Evolutionary conservation across 2,888 invertebrate species (phyloP).

Genomic region (Campoplex nolae): DNA sequence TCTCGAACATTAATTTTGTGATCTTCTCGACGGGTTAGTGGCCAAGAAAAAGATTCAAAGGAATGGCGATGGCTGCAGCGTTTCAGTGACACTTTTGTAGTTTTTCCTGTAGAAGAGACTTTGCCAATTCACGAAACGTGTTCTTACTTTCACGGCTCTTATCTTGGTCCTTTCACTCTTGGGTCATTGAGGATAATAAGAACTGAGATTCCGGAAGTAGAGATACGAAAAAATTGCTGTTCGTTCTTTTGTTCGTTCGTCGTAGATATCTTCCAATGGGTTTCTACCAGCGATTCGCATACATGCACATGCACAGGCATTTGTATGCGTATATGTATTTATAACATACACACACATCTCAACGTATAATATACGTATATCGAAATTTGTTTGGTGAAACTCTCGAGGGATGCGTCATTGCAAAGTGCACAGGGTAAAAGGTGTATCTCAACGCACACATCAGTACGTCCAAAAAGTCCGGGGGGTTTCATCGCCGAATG

Average conservation of each 20-base stretch:
- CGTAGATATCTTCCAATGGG: conserved; percentile 54
- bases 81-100: conserved; percentile 33
- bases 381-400: conserved; percentile 9
- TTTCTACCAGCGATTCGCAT: conserved; percentile 1
- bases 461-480: conserved; percentile 61
- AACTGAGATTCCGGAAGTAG: conserved; percentile 61
- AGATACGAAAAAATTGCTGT: conserved; percentile 65
- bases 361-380: neutral
- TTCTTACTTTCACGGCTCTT: conserved; percentile 26
- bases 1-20: conserved; percentile 5
- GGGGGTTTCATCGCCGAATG: conserved; percentile 70
- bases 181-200: conserved; percentile 60
- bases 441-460: conserved; percentile 44
- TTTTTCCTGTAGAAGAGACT: conserved; percentile 12
- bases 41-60: conserved; percentile 23
- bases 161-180: conserved; percentile 18
- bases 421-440: conserved; percentile 54
- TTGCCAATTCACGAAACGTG: conserved; percentile 60
- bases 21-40: conserved; percentile 8
- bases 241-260: conserved; percentile 62
- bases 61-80: conserved; percentile 2
- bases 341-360: neutral
- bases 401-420: conserved; percentile 44
- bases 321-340: neutral
- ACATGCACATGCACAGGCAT: neutral